A percentile compares a stretch with the other conserved stretches of the same genome.
Conservation (phyloP, 1,140 invertebrate genomes). For the Sesamia nonagrioides region DNA sequence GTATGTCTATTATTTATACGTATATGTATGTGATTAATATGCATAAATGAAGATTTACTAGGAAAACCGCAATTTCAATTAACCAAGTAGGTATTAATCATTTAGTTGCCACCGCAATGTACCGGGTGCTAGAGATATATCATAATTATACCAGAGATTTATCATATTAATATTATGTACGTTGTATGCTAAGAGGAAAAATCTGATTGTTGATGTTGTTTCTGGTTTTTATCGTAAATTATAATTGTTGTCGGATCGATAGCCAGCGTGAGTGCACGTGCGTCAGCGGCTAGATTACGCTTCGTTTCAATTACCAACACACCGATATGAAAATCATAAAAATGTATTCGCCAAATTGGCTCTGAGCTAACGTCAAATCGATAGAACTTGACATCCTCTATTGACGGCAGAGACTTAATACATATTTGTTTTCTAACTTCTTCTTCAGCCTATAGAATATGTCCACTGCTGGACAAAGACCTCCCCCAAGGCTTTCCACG, state of each 20-base stretch:
- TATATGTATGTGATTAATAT: too few relatives aligned
- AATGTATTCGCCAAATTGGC: conserved; percentile 68
- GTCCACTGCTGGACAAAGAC: too few relatives aligned
- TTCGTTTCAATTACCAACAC: conserved; percentile 66
- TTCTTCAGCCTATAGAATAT: too few relatives aligned
- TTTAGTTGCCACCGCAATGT: conserved; percentile 26
- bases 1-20: too few relatives aligned
- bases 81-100: conserved; percentile 20
- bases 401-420: conserved; percentile 16
- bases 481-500: too few relatives aligned
- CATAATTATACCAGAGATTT: neutral
- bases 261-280: conserved; percentile 60
- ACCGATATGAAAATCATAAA: conserved; percentile 72
- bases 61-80: conserved; percentile 38
- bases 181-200: conserved; percentile 50
- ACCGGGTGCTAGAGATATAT: neutral
- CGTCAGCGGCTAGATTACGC: conserved; percentile 68
- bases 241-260: conserved; percentile 60
- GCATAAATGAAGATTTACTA: neutral
- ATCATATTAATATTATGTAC: conserved; percentile 4
- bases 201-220: conserved; percentile 35
- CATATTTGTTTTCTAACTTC: conserved; percentile 3
- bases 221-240: conserved; percentile 61
- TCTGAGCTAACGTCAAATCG: conserved; percentile 62
- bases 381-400: conserved; percentile 13